phyloP scores from a whole-genome alignment of 2,888 invertebrate genomes.

The Sialis fuliginosa region DNA sequence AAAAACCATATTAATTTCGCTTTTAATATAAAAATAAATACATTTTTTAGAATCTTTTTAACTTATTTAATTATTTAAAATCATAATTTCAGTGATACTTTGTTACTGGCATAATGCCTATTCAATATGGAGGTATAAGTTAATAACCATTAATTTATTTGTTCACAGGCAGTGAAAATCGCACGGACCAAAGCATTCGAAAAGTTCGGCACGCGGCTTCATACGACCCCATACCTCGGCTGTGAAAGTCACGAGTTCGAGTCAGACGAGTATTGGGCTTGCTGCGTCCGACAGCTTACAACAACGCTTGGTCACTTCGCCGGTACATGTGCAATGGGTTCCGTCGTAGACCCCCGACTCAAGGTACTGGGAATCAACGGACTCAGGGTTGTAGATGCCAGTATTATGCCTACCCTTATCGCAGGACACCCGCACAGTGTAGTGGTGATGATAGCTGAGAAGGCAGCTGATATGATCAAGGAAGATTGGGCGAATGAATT shows the following conservation, averaged over 20 bases:
- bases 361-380: conserved; percentile 31
- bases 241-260: conserved; percentile 42
- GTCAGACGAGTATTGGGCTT: conserved; percentile 56
- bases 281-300: conserved; percentile 49
- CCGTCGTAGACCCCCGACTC: conserved; percentile 29
- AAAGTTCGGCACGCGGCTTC: conserved; percentile 31
- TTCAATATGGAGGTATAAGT: too few species aligned
- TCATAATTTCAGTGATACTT: too few species aligned
- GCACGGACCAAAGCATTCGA: conserved; percentile 33
- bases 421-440: conserved; percentile 38
- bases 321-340: conserved; percentile 34
- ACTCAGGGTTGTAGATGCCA: conserved; percentile 37
- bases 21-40: too few species aligned
- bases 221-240: conserved; percentile 42
- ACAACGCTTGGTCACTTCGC: conserved; percentile 53
- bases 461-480: conserved; percentile 35
- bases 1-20: too few species aligned
- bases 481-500: conserved; percentile 18
- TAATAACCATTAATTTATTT: too few species aligned
- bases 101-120: too few species aligned
- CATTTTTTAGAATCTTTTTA: too few species aligned
- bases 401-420: conserved; percentile 35
- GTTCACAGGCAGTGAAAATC: conserved; percentile 34
- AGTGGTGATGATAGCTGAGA: conserved; percentile 39
- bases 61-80: too few species aligned